Percentiles rank a stretch among this genome's conserved stretches.
These are phyloP conservation scores for Papilio machaon DNA, from an alignment of 1,140 invertebrate genomes.

Conservation along the genomic window DNA sequence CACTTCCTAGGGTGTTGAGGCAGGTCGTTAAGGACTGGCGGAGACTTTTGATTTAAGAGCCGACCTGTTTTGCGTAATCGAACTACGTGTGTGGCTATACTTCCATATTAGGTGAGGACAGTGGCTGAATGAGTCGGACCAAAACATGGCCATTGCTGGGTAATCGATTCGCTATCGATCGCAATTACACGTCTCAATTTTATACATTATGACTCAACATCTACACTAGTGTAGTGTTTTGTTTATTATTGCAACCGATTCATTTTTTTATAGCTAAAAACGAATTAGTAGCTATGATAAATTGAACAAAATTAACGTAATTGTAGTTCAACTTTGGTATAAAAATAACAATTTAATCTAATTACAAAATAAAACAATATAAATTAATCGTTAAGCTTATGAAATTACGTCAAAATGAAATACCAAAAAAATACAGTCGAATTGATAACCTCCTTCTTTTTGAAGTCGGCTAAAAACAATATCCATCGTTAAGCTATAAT, in stretches of 20 bases:
- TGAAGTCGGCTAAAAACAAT: background rate
- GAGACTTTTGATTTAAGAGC: slow-evolving; percentile 64
- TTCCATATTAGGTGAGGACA: slow-evolving; percentile 56
- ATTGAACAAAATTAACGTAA: no score
- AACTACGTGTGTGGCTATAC: slow-evolving; percentile 61
- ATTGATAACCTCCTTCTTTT: no score
- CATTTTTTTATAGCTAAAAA: background rate
- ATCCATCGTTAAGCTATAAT: background rate
- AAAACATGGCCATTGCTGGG: slow-evolving; percentile 23
- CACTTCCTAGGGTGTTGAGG: slow-evolving; percentile 72
- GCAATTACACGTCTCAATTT: slow-evolving; percentile 30
- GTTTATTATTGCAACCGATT: background rate
- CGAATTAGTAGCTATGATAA: no score
- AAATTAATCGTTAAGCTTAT: background rate
- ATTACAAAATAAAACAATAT: background rate
- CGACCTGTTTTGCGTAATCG: slow-evolving; percentile 58
- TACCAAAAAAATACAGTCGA: background rate
- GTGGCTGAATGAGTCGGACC: slow-evolving; percentile 28
- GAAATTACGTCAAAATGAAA: background rate
- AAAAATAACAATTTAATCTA: background rate
- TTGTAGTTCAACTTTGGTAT: no score
- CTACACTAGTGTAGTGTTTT: background rate
- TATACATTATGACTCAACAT: slow-evolving; percentile 19
- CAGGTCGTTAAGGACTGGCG: slow-evolving; percentile 56
- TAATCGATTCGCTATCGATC: slow-evolving; percentile 37